Percentiles rank a stretch among this genome's conserved stretches.
These are phyloP conservation scores for Heliangelus exortis DNA, from an alignment of 2,797 vertebrate species.

Conservation along the genomic window DNA sequence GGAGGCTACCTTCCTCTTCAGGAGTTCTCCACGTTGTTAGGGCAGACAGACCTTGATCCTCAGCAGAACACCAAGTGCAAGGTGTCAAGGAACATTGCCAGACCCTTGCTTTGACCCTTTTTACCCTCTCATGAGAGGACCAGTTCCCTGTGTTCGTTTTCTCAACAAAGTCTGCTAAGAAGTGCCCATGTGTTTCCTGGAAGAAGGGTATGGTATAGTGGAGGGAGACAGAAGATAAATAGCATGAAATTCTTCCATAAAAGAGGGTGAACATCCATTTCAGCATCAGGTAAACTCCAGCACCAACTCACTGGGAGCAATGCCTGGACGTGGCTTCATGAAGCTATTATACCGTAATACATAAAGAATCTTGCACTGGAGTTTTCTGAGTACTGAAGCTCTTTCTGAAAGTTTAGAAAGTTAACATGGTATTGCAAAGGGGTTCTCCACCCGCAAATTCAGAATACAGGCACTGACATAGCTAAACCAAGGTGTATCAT, in stretches of 20 bases:
- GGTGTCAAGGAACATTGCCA: neutral
- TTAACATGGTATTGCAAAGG: neutral
- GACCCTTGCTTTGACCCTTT: neutral
- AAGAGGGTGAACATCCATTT: neutral
- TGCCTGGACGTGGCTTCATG: neutral
- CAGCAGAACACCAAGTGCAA: neutral
- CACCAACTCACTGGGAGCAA: accelerated
- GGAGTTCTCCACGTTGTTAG: neutral
- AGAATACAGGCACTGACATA: neutral
- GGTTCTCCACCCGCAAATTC: neutral
- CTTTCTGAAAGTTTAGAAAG: neutral
- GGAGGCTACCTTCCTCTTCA: neutral
- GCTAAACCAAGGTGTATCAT: neutral
- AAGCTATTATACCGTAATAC: neutral
- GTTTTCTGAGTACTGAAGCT: neutral
- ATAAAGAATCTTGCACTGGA: neutral
- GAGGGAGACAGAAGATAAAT: neutral
- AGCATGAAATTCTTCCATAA: neutral
- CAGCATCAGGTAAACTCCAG: neutral
- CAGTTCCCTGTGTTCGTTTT: neutral
- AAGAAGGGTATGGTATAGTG: neutral
- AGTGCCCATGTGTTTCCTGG: neutral
- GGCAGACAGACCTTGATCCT: neutral
- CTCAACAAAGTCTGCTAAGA: neutral
- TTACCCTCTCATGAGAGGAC: neutral